These are phyloP conservation scores for Desmophyllum pertusum DNA, from an alignment of 92 coral and sea anemone species.

Conservation along the genomic window DNA sequence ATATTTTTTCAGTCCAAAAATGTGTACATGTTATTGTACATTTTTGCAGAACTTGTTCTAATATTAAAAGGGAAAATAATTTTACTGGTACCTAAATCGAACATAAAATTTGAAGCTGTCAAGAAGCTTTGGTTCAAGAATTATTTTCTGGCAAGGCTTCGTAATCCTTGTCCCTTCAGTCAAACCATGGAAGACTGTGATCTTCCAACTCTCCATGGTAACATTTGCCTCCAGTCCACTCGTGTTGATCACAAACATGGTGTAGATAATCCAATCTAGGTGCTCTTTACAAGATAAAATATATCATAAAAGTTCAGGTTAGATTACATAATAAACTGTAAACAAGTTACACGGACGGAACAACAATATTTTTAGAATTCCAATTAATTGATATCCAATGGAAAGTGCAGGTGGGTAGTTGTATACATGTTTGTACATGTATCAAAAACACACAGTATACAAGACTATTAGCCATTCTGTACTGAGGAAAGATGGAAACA, in stretches of 20 bases:
- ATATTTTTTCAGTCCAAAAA: too few relatives aligned
- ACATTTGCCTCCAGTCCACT: conserved; percentile 3
- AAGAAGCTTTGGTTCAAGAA: conserved; percentile 17
- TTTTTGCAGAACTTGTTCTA: too few relatives aligned
- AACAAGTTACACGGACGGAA: too few relatives aligned
- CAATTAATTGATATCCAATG: neutral
- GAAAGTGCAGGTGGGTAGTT: neutral
- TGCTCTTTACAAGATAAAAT: neutral
- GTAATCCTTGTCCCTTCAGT: conserved; percentile 29
- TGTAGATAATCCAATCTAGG: neutral
- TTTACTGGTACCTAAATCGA: conserved; percentile 14
- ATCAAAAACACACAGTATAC: neutral
- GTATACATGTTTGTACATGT: neutral
- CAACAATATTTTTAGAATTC: too few relatives aligned
- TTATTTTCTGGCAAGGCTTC: conserved; percentile 25
- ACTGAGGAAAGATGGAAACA: too few relatives aligned
- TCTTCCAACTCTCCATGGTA: neutral
- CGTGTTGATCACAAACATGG: neutral
- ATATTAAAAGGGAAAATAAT: too few relatives aligned
- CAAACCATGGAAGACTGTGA: conserved; percentile 15
- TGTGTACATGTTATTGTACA: too few relatives aligned
- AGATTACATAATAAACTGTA: too few relatives aligned
- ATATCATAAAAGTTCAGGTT: too few relatives aligned
- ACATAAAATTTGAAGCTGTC: conserved; percentile 32
- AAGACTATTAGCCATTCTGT: too few relatives aligned